These are phyloP conservation scores for Phoxinus phoxinus DNA, from an alignment of 2,113 vertebrate species.

Conservation along the genomic window DNA sequence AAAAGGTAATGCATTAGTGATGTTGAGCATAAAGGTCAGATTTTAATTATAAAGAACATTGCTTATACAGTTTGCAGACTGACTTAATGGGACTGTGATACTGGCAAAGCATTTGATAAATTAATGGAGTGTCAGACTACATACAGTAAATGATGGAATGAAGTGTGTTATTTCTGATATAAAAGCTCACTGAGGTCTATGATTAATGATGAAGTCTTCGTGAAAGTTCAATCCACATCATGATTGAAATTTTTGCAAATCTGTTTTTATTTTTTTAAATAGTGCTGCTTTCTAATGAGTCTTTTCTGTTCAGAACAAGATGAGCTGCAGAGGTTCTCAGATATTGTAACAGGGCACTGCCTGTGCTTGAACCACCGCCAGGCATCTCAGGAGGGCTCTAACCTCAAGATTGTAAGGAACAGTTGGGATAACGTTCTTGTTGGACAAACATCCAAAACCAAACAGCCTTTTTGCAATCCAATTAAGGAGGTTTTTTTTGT, in stretches of 20 bases:
- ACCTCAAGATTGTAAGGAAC: slow-evolving; percentile 61
- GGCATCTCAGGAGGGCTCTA: slow-evolving; percentile 61
- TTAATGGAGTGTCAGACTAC: not conserved
- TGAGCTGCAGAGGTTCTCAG: slow-evolving; percentile 50
- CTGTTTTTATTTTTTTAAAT: no score
- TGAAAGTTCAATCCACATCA: not conserved
- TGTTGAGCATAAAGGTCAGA: not conserved
- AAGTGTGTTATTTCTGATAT: not conserved
- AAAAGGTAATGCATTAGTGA: not conserved
- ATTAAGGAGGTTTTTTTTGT: slow-evolving; percentile 59
- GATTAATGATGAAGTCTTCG: not conserved
- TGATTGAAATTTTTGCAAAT: not conserved
- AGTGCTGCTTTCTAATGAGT: slow-evolving; percentile 36
- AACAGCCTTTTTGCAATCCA: slow-evolving; percentile 55
- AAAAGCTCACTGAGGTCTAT: not conserved
- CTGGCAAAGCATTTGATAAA: not conserved
- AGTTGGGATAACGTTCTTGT: slow-evolving; percentile 48
- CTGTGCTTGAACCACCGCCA: slow-evolving; percentile 60
- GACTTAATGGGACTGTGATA: not conserved
- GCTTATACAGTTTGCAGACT: not conserved
- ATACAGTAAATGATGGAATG: not conserved
- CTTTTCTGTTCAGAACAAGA: slow-evolving; percentile 40
- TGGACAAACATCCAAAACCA: slow-evolving; percentile 56
- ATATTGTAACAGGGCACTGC: slow-evolving; percentile 44
- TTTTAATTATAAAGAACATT: not conserved